phyloP scores from a whole-genome alignment of 2,888 invertebrate genomes.

The Lumbricus terrestris region DNA sequence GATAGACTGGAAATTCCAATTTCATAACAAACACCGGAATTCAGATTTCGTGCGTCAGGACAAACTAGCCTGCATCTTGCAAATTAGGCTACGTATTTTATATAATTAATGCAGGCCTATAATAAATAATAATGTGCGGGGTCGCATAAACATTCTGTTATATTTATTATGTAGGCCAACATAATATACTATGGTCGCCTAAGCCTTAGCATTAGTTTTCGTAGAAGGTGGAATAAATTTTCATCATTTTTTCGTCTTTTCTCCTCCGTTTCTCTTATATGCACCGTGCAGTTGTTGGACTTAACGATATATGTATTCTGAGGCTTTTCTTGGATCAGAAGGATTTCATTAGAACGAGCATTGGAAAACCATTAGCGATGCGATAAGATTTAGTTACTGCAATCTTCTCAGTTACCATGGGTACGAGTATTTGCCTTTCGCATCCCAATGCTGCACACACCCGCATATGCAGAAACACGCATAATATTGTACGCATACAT shows the following conservation, averaged over 20 bases:
- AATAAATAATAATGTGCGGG: no score
- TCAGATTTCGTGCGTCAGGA: not conserved
- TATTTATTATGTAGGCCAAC: no score
- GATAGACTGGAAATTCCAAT: not conserved
- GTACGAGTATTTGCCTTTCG: not conserved
- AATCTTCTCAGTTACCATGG: not conserved
- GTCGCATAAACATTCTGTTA: no score
- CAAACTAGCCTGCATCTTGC: not conserved
- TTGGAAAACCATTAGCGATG: not conserved
- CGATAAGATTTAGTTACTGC: not conserved
- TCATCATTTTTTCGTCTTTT: not conserved
- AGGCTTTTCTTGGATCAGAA: not conserved
- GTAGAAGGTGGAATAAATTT: not conserved
- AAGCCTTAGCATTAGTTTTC: not conserved
- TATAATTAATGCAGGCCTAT: no score
- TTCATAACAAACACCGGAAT: not conserved
- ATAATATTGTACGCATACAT: no score
- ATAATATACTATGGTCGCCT: not conserved
- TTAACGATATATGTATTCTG: not conserved
- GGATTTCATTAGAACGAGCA: not conserved
- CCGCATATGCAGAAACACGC: no score
- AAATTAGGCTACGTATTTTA: no score
- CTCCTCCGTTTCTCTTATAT: not conserved
- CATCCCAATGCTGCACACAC: not conserved
- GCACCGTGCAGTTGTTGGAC: not conserved